These are phyloP conservation scores for Mythimna pallens DNA, from an alignment of 2,888 invertebrate genomes.

Conservation along the genomic window DNA sequence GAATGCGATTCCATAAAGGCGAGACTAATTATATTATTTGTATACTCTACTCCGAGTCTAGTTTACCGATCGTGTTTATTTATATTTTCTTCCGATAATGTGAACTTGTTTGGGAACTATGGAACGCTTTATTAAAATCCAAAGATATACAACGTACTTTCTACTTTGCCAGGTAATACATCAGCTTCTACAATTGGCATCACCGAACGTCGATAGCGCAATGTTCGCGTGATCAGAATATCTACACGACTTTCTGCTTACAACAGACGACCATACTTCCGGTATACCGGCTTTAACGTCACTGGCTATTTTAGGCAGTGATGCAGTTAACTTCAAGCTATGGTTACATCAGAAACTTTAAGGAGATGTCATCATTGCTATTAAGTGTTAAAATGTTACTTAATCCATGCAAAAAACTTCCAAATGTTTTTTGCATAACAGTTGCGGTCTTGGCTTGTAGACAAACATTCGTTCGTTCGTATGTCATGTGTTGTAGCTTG, in stretches of 20 bases:
- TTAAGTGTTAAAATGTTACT: constrained; percentile 41
- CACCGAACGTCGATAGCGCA: constrained; percentile 47
- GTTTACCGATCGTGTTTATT: constrained; percentile 19
- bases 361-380: constrained; percentile 58
- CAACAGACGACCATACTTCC: constrained; percentile 70
- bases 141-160: constrained; percentile 50
- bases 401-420: constrained; percentile 50
- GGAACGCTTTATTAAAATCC: constrained; percentile 21
- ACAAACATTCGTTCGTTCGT: constrained; percentile 21
- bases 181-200: constrained; percentile 56
- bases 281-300: constrained; percentile 61
- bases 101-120: constrained; percentile 4
- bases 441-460: constrained; percentile 15
- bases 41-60: constrained; percentile 12
- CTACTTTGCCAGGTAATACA: constrained; percentile 45
- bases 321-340: constrained; percentile 55
- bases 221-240: constrained; percentile 65
- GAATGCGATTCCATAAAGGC: constrained; percentile 19
- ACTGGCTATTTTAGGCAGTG: constrained; percentile 63
- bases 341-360: constrained; percentile 53
- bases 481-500: background rate
- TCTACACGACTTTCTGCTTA: constrained; percentile 67
- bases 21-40: constrained; percentile 24
- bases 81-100: constrained; percentile 1
- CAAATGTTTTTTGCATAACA: constrained; percentile 44